A percentile compares a stretch with the other conserved stretches of the same genome.
phyloP scores from a whole-genome alignment of 2,113 vertebrate species.

The Theristicus caerulescens region DNA sequence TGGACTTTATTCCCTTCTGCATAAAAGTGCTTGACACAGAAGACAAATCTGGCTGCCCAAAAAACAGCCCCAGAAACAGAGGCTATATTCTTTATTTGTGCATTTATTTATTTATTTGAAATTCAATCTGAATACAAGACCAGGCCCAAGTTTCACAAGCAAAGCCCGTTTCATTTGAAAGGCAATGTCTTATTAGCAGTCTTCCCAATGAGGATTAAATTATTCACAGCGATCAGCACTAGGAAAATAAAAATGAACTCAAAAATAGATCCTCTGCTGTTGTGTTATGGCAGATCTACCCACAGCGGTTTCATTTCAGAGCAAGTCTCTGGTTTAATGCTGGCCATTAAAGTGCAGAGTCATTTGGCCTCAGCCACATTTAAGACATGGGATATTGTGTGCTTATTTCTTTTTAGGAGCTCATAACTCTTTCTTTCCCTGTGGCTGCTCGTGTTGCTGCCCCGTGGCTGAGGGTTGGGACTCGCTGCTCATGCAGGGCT shows the following conservation, averaged over 20 bases:
- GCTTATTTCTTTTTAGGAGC: background rate
- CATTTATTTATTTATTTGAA: background rate
- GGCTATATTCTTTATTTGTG: background rate
- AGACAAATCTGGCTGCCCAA: background rate
- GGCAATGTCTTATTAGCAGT: background rate
- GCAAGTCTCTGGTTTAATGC: background rate
- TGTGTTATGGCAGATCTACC: fast-evolving
- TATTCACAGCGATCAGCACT: background rate
- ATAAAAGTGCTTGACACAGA: background rate
- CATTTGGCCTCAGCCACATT: background rate
- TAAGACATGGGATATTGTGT: fast-evolving
- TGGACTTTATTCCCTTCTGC: background rate
- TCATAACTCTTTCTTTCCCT: background rate
- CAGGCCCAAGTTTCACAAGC: background rate
- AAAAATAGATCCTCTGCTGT: background rate
- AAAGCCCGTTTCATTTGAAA: background rate
- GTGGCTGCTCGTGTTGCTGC: fast-evolving
- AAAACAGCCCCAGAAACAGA: background rate
- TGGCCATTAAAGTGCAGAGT: background rate
- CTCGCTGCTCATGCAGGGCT: fast-evolving
- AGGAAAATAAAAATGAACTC: background rate
- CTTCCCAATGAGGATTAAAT: background rate
- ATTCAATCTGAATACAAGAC: background rate
- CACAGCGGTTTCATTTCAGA: background rate
- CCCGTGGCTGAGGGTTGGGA: fast-evolving